phyloP scores from a whole-genome alignment of 1,140 invertebrate genomes.

The Drosophila triauraria region DNA sequence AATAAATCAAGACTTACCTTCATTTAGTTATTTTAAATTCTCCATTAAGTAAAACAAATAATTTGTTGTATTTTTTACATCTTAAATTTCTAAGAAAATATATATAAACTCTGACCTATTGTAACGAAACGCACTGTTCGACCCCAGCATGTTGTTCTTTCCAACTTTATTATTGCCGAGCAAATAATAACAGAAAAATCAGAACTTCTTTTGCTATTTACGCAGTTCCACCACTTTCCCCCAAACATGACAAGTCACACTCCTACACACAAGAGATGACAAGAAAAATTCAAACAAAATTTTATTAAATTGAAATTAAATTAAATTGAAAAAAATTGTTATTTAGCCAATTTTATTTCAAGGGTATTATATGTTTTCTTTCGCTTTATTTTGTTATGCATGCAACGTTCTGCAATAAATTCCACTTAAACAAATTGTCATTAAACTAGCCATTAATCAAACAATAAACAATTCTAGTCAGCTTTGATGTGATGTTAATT shows the following conservation, averaged over 20 bases:
- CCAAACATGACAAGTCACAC: constrained; percentile 11
- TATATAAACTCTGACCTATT: not conserved
- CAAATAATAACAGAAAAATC: constrained; percentile 30
- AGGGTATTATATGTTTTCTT: constrained; percentile 2
- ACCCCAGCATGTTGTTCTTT: constrained; percentile 47
- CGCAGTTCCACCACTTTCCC: constrained; percentile 14
- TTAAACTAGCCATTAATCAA: constrained; percentile 41
- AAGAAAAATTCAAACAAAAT: not conserved
- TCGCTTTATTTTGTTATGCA: constrained; percentile 28
- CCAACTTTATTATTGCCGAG: constrained; percentile 23
- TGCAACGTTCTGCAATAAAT: constrained; percentile 44
- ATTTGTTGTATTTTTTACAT: not conserved
- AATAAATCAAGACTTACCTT: no score
- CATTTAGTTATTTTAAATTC: no score
- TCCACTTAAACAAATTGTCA: constrained; percentile 34
- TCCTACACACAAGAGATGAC: constrained; percentile 1
- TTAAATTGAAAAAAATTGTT: not conserved
- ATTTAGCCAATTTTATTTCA: not conserved
- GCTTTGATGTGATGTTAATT: constrained; percentile 27
- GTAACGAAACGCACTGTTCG: constrained; percentile 24
- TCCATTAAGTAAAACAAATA: not conserved
- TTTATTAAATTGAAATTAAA: not conserved
- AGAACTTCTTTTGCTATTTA: constrained; percentile 40
- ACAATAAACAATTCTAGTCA: constrained; percentile 35
- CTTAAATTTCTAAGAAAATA: not conserved